Evolutionary conservation across 2,113 vertebrate genomes (phyloP).

Genomic region (Chinchilla lanigera): DNA sequence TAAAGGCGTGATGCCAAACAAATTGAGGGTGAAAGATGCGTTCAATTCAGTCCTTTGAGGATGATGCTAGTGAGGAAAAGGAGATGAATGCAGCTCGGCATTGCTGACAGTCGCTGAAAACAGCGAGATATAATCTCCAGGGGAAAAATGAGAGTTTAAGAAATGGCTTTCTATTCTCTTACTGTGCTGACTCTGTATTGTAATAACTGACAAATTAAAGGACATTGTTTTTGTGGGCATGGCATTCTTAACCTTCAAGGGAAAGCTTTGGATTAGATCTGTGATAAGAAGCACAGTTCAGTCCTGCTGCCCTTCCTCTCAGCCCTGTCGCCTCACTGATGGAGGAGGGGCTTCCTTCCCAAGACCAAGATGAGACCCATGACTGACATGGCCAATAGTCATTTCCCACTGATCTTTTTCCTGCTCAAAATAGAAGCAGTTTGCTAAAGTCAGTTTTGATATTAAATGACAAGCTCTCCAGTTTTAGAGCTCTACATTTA

Average conservation of each 20-base stretch:
- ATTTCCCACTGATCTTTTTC: not conserved
- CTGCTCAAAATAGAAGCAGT: not conserved
- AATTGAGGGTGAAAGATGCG: not conserved
- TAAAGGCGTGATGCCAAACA: not conserved
- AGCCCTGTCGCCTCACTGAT: too few species aligned
- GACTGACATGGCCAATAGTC: not conserved
- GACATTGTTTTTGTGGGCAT: not conserved
- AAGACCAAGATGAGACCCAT: not conserved
- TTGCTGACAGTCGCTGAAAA: slow-evolving; percentile 12
- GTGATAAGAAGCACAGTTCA: not conserved
- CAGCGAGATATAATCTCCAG: not conserved
- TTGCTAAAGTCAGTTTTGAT: not conserved
- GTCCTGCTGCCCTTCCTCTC: too few species aligned
- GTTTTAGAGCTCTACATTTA: not conserved
- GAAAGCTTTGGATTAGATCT: not conserved
- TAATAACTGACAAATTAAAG: not conserved
- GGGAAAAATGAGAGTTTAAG: not conserved
- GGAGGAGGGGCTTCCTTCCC: not conserved
- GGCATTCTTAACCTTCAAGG: not conserved
- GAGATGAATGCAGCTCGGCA: not conserved
- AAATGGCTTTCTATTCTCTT: slow-evolving; percentile 16
- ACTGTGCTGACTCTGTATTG: not conserved
- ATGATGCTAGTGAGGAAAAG: not conserved
- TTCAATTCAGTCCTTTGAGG: slow-evolving; percentile 1
- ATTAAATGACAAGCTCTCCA: not conserved